Percentiles rank a stretch among this genome's conserved stretches.
These are phyloP conservation scores for Mnemiopsis leidyi DNA, from an alignment of 37 sponge, comb jelly and placozoan genomes.

Conservation along the genomic window DNA sequence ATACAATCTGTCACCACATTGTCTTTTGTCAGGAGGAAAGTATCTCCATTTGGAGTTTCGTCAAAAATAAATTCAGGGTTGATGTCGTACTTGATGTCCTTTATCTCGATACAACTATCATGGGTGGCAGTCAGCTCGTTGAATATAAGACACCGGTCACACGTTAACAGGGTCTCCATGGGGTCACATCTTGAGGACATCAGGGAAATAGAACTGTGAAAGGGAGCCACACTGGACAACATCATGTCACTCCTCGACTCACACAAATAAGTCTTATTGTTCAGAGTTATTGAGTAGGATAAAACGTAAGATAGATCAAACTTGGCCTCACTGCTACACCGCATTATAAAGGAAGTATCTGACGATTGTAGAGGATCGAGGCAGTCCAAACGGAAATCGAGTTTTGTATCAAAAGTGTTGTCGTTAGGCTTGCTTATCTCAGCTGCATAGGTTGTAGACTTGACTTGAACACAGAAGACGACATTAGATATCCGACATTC, in stretches of 20 bases:
- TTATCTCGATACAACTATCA: constrained; percentile 3
- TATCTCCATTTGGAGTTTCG: background rate
- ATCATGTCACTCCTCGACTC: background rate
- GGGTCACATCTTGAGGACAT: constrained; percentile 54
- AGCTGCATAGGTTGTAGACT: background rate
- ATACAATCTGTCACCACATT: constrained; percentile 38
- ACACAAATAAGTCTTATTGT: background rate
- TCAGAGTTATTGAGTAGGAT: constrained; percentile 19
- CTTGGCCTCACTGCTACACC: background rate
- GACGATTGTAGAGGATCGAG: background rate
- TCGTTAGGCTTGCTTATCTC: constrained; percentile 5
- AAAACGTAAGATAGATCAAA: constrained; percentile 16
- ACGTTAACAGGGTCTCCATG: constrained; percentile 12
- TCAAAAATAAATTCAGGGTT: constrained; percentile 26
- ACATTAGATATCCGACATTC: constrained; percentile 30
- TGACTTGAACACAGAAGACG: constrained; percentile 14
- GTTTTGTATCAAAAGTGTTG: background rate
- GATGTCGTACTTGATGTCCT: constrained; percentile 36
- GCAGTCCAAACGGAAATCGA: constrained; percentile 28
- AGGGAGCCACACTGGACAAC: constrained; percentile 16
- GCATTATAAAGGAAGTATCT: constrained; percentile 44
- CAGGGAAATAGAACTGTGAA: background rate
- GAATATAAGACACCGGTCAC: constrained; percentile 53
- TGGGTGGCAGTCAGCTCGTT: constrained; percentile 8
- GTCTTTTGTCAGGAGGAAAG: background rate